A percentile compares a stretch with the other conserved stretches of the same genome.
phyloP scores from a whole-genome alignment of 2,113 vertebrate species.

The Motacilla tschutschensis region DNA sequence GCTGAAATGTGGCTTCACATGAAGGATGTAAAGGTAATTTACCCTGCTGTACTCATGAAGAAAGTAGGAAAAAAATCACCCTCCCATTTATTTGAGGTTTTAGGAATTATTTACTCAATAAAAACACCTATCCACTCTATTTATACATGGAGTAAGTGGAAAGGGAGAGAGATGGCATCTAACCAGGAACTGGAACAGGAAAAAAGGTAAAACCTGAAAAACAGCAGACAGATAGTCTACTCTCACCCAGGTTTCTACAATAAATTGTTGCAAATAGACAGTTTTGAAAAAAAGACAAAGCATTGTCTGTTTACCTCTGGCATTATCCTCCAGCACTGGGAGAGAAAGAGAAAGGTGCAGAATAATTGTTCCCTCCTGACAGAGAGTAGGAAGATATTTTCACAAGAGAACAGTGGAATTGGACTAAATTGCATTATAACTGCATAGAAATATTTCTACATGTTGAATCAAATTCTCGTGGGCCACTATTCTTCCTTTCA shows the following conservation, averaged over 20 bases:
- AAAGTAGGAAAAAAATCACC: neutral
- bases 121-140: neutral
- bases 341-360: neutral
- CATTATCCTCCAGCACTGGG: neutral
- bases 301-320: neutral
- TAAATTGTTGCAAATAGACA: neutral
- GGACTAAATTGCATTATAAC: neutral
- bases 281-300: neutral
- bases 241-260: neutral
- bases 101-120: neutral
- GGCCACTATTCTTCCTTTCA: neutral
- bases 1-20: neutral
- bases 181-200: neutral
- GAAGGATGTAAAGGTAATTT: neutral
- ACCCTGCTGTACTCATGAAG: neutral
- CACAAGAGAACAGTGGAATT: neutral
- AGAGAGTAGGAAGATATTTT: slow-evolving; percentile 2
- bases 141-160: neutral
- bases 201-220: neutral
- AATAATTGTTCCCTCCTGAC: neutral
- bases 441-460: neutral
- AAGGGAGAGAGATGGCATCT: neutral
- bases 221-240: neutral
- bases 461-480: neutral
- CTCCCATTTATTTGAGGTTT: neutral